phyloP scores from a whole-genome alignment of 37 sponge, comb jelly and placozoan species.

The Haliclona indistincta region DNA sequence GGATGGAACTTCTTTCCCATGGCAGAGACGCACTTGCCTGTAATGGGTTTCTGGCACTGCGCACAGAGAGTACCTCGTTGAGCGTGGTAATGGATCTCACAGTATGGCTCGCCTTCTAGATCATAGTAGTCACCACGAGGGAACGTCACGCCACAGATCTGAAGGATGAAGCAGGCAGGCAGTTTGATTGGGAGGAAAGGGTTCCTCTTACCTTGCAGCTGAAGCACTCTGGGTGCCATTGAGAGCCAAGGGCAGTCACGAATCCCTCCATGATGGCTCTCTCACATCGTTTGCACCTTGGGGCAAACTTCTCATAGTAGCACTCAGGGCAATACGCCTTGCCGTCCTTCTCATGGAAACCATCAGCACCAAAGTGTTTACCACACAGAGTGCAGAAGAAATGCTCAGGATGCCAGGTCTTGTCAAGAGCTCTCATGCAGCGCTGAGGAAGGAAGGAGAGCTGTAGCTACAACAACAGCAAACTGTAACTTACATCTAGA shows the following conservation, averaged over 20 bases:
- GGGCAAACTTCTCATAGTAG: conserved; percentile 97
- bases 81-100: conserved; percentile 97
- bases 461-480: neutral
- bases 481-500: conserved; percentile 87
- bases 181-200: too few relatives aligned
- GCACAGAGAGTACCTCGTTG: conserved; percentile 88
- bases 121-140: conserved; percentile 92
- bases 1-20: conserved; percentile 98
- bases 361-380: conserved; percentile 85
- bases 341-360: conserved; percentile 93
- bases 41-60: conserved; percentile 94
- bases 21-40: conserved; percentile 86
- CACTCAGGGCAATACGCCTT: conserved; percentile 96
- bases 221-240: conserved; percentile 99
- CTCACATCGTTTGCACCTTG: conserved; percentile 87
- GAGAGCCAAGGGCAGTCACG: conserved; percentile 86
- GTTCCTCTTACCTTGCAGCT: conserved; percentile 82
- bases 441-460: conserved; percentile 57
- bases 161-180: too few relatives aligned
- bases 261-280: conserved; percentile 93
- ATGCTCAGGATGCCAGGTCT: conserved; percentile 99
- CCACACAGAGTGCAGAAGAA: conserved; percentile 98
- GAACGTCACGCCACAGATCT: conserved; percentile 91
- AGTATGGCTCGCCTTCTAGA: conserved; percentile 94
- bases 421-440: conserved; percentile 90